These are phyloP conservation scores for Helicorthomorpha holstii DNA, from an alignment of 1,140 invertebrate genomes.

Conservation along the genomic window DNA sequence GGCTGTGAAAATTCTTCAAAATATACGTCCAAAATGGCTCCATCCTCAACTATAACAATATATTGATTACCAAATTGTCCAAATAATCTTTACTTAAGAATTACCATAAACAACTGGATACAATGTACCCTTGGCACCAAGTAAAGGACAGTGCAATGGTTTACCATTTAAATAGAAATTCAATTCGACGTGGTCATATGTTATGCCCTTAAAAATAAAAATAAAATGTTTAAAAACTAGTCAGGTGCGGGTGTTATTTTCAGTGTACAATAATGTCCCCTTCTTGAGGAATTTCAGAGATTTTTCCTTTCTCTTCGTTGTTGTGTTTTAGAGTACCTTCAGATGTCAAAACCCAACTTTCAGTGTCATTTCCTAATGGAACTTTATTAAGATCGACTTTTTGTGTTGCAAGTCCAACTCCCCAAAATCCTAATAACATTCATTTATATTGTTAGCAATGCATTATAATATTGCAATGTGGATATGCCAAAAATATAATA, in stretches of 20 bases:
- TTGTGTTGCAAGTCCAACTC: conserved; percentile 75
- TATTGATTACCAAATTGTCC: conserved; percentile 3
- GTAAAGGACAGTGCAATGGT: conserved; percentile 62
- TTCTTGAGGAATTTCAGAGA: conserved; percentile 51
- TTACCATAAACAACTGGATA: conserved; percentile 89
- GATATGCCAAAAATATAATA: conserved; percentile 19
- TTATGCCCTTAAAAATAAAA: conserved; percentile 45
- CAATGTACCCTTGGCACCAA: conserved; percentile 73
- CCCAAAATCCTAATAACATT: conserved; percentile 55
- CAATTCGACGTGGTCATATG: conserved; percentile 91
- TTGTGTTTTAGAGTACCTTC: conserved; percentile 74
- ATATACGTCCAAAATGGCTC: conserved; percentile 87
- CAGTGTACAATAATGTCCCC: conserved; percentile 74
- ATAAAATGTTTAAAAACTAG: not conserved
- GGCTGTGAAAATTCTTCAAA: conserved; percentile 71
- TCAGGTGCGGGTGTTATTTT: not conserved
- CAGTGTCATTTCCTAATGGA: conserved; percentile 63
- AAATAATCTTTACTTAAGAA: conserved; percentile 11
- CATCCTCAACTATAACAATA: conserved; percentile 75
- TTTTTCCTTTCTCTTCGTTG: conserved; percentile 54
- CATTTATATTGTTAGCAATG: no score
- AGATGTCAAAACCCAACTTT: conserved; percentile 84
- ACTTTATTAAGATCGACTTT: conserved; percentile 69
- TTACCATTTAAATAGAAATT: conserved; percentile 92
- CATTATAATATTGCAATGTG: no score